These are phyloP conservation scores for Salmo trutta DNA, from an alignment of 2,797 vertebrate species.

Conservation along the genomic window DNA sequence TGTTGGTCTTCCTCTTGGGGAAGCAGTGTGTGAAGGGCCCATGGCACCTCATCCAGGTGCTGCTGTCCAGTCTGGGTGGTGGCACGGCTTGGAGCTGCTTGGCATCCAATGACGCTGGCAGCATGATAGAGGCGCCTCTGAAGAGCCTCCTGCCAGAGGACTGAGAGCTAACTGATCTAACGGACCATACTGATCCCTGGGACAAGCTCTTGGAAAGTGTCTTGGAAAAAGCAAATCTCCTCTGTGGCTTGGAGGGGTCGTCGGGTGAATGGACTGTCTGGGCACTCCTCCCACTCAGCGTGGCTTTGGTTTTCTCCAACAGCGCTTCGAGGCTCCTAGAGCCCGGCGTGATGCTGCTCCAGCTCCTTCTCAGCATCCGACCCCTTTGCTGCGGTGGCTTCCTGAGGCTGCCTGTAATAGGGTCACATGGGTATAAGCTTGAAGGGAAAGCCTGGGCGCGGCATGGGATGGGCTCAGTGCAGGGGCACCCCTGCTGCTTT, in stretches of 20 bases:
- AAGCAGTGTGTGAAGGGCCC: constrained; percentile 91
- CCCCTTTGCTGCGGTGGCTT: constrained; percentile 72
- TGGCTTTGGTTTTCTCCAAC: constrained; percentile 81
- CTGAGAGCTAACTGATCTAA: constrained; percentile 54
- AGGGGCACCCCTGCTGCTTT: constrained; percentile 71
- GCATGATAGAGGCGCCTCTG: constrained; percentile 67
- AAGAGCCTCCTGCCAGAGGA: constrained; percentile 64
- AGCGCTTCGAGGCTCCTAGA: constrained; percentile 81
- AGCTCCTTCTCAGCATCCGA: constrained; percentile 81
- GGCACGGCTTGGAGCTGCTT: constrained; percentile 71
- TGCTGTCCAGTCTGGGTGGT: constrained; percentile 72
- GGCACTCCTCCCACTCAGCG: constrained; percentile 67
- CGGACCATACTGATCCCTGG: constrained; percentile 75
- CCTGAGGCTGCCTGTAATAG: constrained; percentile 80
- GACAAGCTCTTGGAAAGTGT: constrained; percentile 86
- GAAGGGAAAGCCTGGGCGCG: constrained; percentile 76
- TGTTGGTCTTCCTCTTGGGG: constrained; percentile 71
- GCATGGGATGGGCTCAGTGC: constrained; percentile 79
- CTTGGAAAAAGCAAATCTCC: constrained; percentile 72
- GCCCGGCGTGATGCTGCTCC: constrained; percentile 77
- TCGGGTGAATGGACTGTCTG: constrained; percentile 69
- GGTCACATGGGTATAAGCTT: constrained; percentile 77
- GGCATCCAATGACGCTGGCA: constrained; percentile 73
- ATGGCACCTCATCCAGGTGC: constrained; percentile 85
- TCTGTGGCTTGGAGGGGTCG: constrained; percentile 71